Evolutionary conservation across 2,113 vertebrate genomes (phyloP).

Genomic region (Alaudala cheleensis): DNA sequence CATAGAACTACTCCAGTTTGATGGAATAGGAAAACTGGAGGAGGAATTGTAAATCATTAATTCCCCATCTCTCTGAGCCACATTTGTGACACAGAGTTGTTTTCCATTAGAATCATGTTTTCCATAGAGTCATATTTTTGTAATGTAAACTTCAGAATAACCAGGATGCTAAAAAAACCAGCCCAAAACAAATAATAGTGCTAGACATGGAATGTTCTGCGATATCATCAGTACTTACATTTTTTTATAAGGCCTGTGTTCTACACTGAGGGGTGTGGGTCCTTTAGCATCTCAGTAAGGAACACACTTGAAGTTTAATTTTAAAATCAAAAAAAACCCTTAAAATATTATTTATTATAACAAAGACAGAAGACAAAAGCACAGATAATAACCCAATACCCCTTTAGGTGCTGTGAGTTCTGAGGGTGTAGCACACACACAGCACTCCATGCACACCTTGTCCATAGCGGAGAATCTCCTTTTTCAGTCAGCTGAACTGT

Average conservation of each 20-base stretch:
- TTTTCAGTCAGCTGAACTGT: not conserved
- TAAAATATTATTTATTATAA: not conserved
- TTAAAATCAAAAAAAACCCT: not conserved
- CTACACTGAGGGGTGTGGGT: not conserved
- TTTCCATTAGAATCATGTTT: not conserved
- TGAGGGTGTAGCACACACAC: not conserved
- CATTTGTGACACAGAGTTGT: not conserved
- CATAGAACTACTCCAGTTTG: not conserved
- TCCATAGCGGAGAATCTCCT: not conserved
- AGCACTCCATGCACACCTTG: not conserved
- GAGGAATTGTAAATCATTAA: not conserved
- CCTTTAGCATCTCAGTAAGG: not conserved
- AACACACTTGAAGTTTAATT: not conserved
- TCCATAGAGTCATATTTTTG: not conserved
- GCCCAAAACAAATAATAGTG: not conserved
- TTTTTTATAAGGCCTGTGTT: not conserved
- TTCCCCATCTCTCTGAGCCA: not conserved
- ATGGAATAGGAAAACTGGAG: not conserved
- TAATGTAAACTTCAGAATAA: not conserved
- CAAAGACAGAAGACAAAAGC: not conserved
- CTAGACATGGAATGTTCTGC: not conserved
- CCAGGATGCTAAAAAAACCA: accelerated
- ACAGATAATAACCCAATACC: not conserved
- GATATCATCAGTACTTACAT: not conserved
- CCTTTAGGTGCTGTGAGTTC: not conserved